Evolutionary conservation across 1,140 invertebrate species (phyloP).

Genomic region (Drosophila kurseongensis): DNA sequence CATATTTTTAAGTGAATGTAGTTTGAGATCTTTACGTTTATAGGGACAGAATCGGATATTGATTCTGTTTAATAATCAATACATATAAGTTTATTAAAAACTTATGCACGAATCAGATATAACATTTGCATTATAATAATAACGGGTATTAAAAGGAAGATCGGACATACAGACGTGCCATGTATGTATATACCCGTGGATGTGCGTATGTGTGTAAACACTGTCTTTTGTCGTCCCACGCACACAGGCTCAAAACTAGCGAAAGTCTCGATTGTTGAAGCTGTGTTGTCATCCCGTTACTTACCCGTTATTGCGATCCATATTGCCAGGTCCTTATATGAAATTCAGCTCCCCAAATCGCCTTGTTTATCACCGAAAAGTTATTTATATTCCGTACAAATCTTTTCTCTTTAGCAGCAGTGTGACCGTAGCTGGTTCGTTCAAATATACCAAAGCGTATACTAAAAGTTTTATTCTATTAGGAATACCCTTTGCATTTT

Average conservation of each 20-base stretch:
- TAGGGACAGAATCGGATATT: not conserved
- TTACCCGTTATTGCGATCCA: conserved; percentile 82
- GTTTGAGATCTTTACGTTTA: not conserved
- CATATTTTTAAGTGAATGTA: not conserved
- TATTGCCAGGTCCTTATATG: conserved; percentile 37
- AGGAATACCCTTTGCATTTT: not conserved
- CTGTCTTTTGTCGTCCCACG: conserved; percentile 32
- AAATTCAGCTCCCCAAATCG: conserved; percentile 32
- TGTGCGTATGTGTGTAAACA: conserved; percentile 35
- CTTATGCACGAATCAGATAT: not conserved
- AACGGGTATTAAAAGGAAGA: not conserved
- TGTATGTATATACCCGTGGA: conserved; percentile 34
- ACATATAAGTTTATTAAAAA: not conserved
- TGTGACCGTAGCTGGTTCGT: conserved; percentile 1
- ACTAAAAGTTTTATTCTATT: not conserved
- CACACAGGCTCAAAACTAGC: not conserved
- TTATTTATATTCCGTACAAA: conserved; percentile 45
- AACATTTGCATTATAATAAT: not conserved
- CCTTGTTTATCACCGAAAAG: conserved; percentile 63
- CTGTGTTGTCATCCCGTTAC: not conserved
- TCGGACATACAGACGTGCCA: conserved; percentile 22
- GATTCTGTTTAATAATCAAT: not conserved
- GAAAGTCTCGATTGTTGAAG: not conserved
- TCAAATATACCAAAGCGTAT: not conserved
- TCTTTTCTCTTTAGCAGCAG: conserved; percentile 31